Base-by-base conservation (phyloP, 2,113 vertebrate genomes). In the Patagioenas fasciata region DNA sequence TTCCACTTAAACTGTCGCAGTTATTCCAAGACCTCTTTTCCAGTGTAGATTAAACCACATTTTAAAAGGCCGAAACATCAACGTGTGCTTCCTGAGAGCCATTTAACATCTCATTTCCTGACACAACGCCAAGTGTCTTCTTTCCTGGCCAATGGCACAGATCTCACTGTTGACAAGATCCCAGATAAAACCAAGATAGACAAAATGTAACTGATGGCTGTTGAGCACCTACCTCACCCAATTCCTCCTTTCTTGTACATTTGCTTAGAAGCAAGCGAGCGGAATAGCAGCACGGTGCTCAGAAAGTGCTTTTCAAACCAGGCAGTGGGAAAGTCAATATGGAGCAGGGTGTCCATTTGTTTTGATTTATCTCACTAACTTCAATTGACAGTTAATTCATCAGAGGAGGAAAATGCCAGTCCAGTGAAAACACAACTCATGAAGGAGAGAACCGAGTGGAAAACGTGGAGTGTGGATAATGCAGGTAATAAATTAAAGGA, bases 351-450 rank as follows among this genome's bases (percentile, higher is more conserved):
- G 96, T 96, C 98, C 97, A 98, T 98, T 98, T 98, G 98, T 98
- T 98, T 98, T 98, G 98, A 98, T 97, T 98, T 98, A 97, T 97
- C 98, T 98, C 98, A 95, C 98, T 98, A 98, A 98, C 98, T 98
- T 97, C 97, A 97, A 97, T 95, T 98, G 98, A 98, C 97, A 97
- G 97, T 97, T 97, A 97, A 97, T 98, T 98, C 97, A 97, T 98
- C 97, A 96, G 98, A 97, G 98, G 93, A 96, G 96, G 97, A 98
- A 97, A 97, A 94, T 21, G 96, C 96, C 97, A 92, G 71, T 89
- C 96, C 74, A 50, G 92, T 93, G 95, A 96, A 95, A 95, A 86
- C 93, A 94, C 88, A 95, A 19, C 88, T 97, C 85, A 20, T 80
- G 80, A 92, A 66, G 73, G 91, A 83, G 92, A 78, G 91, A 92